Evolutionary conservation across 1,140 invertebrate genomes (phyloP).

Genomic region (Pseudoatta argentina): DNA sequence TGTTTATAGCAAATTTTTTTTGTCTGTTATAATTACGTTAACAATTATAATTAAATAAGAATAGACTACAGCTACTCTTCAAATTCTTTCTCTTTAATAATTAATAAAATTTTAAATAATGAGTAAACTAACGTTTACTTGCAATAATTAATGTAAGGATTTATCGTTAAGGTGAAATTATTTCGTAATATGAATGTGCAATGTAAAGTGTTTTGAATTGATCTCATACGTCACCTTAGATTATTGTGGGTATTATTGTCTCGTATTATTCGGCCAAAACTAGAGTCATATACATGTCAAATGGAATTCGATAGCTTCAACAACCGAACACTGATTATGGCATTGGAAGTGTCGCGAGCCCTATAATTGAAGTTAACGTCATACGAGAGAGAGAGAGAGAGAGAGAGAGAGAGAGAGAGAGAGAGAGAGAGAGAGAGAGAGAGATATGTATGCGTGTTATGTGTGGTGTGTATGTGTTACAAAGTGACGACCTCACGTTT

Average conservation of each 20-base stretch:
- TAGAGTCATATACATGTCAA: slow-evolving; percentile 10
- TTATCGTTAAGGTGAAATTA: background rate
- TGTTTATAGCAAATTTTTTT: no score
- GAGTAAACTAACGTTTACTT: background rate
- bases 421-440: slow-evolving; percentile 9
- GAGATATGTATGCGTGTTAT: background rate
- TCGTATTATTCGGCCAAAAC: background rate
- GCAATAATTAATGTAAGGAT: background rate
- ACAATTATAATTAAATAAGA: background rate
- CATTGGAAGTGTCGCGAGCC: background rate
- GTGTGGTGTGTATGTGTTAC: background rate
- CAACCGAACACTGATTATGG: slow-evolving; percentile 10
- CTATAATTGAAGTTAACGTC: slow-evolving; percentile 37
- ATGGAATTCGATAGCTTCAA: slow-evolving; percentile 19
- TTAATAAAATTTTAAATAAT: background rate
- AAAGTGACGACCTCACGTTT: slow-evolving; percentile 27
- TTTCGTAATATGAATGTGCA: background rate
- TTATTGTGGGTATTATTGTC: background rate
- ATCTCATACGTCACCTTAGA: background rate
- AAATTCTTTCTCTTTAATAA: background rate
- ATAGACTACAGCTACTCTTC: background rate
- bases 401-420: background rate
- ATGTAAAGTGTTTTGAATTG: background rate
- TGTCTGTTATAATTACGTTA: background rate
- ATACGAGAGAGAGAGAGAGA: slow-evolving; percentile 8